These are phyloP conservation scores for Indri indri DNA, from an alignment of 2,113 vertebrate genomes.

Conservation along the genomic window DNA sequence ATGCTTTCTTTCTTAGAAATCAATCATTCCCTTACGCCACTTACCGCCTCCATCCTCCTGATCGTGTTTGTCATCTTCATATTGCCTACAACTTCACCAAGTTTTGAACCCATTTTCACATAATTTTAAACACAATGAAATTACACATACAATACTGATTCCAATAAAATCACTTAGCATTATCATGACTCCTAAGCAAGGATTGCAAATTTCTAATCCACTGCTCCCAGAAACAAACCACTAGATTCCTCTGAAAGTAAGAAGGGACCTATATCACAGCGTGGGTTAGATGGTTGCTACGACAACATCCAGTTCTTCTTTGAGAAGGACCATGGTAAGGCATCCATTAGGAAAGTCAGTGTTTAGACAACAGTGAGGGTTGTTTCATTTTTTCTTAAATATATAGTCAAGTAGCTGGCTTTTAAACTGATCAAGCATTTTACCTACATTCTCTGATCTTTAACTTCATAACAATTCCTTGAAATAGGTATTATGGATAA, in stretches of 20 bases:
- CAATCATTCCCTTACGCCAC: neutral
- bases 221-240: neutral
- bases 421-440: neutral
- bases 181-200: neutral
- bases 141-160: neutral
- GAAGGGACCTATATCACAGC: neutral
- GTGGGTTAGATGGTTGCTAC: slow-evolving; percentile 13
- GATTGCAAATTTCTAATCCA: neutral
- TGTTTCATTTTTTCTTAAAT: neutral
- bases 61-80: neutral
- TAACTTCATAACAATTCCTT: neutral
- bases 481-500: neutral
- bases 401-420: neutral
- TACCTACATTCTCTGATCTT: neutral
- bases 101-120: neutral
- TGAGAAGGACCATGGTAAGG: neutral
- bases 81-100: neutral
- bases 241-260: neutral
- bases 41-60: neutral
- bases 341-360: slow-evolving; percentile 1
- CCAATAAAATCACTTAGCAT: neutral
- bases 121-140: neutral
- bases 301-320: neutral
- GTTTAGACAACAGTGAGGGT: neutral
- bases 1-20: neutral